A percentile compares a stretch with the other conserved stretches of the same genome.
Evolutionary conservation across 2,113 vertebrate genomes (phyloP).

Genomic region (Gymnarchus niloticus): DNA sequence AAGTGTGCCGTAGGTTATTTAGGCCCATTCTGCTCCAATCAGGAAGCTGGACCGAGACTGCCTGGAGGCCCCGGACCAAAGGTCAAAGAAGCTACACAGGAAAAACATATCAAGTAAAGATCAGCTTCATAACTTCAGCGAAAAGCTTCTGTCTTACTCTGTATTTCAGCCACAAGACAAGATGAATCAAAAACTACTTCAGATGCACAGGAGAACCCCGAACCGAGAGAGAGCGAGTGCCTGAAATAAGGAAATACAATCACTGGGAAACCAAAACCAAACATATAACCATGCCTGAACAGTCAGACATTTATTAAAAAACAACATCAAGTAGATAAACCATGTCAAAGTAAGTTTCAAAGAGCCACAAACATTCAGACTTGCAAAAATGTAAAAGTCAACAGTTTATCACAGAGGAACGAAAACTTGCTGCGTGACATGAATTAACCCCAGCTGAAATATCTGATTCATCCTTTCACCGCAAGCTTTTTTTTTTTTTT

Average conservation of each 20-base stretch:
- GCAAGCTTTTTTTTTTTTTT: not conserved
- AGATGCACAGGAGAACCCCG: not conserved
- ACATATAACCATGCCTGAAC: not conserved
- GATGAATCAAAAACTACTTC: not conserved
- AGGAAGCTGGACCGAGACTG: not conserved
- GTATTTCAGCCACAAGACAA: not conserved
- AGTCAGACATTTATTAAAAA: not conserved
- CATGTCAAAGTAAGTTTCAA: not conserved
- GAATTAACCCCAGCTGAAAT: too few relatives aligned
- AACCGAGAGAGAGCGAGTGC: too few relatives aligned
- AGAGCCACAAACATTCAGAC: not conserved
- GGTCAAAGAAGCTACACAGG: not conserved
- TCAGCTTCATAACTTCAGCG: not conserved
- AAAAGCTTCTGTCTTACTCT: not conserved
- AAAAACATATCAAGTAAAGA: not conserved
- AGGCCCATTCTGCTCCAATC: not conserved
- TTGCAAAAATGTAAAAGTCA: not conserved
- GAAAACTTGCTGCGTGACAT: not conserved
- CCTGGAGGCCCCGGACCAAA: not conserved
- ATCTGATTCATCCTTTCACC: not conserved
- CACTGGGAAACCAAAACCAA: not conserved
- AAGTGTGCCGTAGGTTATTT: not conserved
- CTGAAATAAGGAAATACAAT: not conserved
- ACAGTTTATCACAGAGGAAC: not conserved
- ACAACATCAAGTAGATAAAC: not conserved